A percentile compares a stretch with the other conserved stretches of the same genome.
These are phyloP conservation scores for Xenops minutus DNA, from an alignment of 2,797 vertebrate genomes.

Conservation along the genomic window DNA sequence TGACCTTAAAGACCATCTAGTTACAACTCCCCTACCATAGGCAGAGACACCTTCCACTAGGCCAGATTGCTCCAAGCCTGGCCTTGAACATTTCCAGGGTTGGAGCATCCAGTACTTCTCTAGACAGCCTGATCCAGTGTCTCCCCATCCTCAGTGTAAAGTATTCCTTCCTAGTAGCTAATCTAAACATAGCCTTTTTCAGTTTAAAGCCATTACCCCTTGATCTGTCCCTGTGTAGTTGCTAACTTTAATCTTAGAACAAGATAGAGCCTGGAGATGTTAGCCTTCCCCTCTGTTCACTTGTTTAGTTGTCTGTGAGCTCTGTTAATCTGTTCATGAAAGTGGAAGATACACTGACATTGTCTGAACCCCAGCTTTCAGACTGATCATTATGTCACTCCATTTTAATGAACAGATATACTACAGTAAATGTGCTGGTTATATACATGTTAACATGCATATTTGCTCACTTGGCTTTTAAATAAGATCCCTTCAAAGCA, in stretches of 20 bases:
- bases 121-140: not conserved
- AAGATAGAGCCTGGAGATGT: not conserved
- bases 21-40: not conserved
- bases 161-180: not conserved
- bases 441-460: not conserved
- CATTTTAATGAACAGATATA: not conserved
- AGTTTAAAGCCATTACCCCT: not conserved
- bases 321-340: not conserved
- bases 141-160: not conserved
- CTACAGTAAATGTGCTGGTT: not conserved
- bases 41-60: not conserved
- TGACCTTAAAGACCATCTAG: not conserved
- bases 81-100: not conserved
- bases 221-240: not conserved
- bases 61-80: not conserved
- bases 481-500: not conserved
- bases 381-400: not conserved
- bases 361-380: not conserved
- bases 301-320: not conserved
- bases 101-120: not conserved
- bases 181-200: not conserved
- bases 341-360: not conserved
- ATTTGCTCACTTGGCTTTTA: not conserved
- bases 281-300: not conserved
- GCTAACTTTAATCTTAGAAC: not conserved